Percentiles rank a stretch among this genome's conserved stretches.
Conservation (phyloP, 2,113 vertebrate genomes). For the Petromus typicus region DNA sequence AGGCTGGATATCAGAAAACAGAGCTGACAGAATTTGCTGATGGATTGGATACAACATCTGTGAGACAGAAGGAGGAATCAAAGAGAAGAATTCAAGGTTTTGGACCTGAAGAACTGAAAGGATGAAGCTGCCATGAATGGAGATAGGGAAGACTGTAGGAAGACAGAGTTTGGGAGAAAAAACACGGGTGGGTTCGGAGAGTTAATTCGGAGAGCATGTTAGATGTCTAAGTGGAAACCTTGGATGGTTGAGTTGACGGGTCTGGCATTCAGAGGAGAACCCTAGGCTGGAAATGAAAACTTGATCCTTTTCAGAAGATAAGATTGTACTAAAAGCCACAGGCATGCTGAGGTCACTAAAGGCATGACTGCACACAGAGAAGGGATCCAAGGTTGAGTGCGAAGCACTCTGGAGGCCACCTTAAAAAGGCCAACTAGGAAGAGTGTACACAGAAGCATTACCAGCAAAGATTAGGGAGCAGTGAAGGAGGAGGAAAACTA, state of each 20-base stretch:
- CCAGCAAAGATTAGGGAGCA: background rate
- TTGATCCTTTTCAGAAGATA: background rate
- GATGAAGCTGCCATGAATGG: background rate
- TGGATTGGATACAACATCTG: background rate
- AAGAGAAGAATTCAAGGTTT: constrained; percentile 44
- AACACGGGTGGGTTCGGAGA: background rate
- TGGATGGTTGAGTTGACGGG: background rate
- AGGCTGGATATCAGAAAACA: background rate
- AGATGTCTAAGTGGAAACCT: background rate
- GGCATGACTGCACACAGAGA: background rate
- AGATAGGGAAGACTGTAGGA: background rate
- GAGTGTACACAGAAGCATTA: fast-evolving
- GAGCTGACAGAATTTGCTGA: constrained; percentile 10
- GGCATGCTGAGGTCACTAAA: background rate
- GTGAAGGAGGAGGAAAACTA: background rate
- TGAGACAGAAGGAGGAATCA: background rate
- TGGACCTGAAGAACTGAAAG: constrained; percentile 56
- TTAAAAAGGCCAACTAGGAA: background rate
- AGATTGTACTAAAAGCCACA: background rate
- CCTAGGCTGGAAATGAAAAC: constrained; percentile 9
- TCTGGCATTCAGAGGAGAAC: constrained; percentile 17
- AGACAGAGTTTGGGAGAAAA: background rate
- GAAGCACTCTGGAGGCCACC: background rate
- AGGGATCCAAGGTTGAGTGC: background rate
- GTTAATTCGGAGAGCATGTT: background rate